phyloP scores from a whole-genome alignment of 2,888 invertebrate genomes.

The Limnephilus rhombicus region DNA sequence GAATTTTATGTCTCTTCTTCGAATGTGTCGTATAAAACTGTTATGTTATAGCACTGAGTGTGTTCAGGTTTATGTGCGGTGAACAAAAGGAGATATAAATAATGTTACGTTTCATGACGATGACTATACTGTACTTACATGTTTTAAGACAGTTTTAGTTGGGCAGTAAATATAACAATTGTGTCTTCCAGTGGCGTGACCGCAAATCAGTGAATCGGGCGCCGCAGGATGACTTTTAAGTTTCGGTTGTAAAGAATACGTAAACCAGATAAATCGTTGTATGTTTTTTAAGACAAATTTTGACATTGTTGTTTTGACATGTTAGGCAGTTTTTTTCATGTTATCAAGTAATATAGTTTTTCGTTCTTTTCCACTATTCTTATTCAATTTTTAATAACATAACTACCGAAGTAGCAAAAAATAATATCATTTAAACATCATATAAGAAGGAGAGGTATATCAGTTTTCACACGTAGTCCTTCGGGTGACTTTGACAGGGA shows the following conservation, averaged over 20 bases:
- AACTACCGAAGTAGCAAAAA: no score
- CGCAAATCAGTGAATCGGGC: background rate
- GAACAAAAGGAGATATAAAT: background rate
- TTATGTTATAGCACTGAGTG: background rate
- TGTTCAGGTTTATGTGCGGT: background rate
- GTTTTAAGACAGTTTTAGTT: background rate
- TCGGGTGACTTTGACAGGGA: no score
- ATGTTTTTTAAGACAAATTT: background rate
- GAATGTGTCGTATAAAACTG: slow-evolving; percentile 1
- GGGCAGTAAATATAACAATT: background rate
- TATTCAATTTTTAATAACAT: no score
- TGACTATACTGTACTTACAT: background rate
- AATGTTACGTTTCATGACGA: background rate
- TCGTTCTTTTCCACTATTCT: no score
- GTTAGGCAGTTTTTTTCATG: no score
- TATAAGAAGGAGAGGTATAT: no score
- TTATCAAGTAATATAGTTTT: no score
- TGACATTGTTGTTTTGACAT: no score
- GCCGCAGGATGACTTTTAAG: background rate
- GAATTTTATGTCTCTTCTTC: background rate
- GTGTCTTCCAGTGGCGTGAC: background rate
- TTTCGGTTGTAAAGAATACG: background rate
- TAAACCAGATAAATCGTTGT: background rate
- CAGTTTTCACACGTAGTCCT: no score
- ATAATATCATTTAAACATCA: no score